Base-by-base conservation (phyloP, 2,888 invertebrate genomes). In the Campoplex nolae region DNA sequence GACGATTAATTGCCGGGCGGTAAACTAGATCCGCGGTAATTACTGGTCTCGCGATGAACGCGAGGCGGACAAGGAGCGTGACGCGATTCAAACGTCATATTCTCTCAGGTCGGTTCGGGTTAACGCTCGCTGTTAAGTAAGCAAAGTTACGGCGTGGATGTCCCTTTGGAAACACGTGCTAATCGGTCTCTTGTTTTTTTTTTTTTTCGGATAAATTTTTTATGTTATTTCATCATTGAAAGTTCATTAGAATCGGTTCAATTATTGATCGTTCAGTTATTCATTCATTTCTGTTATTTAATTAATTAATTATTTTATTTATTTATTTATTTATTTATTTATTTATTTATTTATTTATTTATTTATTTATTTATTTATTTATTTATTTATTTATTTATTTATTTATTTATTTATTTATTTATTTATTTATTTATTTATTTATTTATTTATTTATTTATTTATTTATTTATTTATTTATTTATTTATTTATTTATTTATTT, bases 21-120 rank as follows among this genome's bases (percentile, higher is more conserved):
- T 85, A 88, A 90, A 90, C 88, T 88, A 89, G 89, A 86, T 84
- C 83, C 83, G 86, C 84, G 86, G 89, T 88, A 85, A 89, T 89
- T 86, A 82, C 70, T 76, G 86, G 86, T 56, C 82, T 83, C 83
- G 23, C 88, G 85, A 79, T 83, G 87, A 83, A 73, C 83, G 76
- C 84, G 87, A 86, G 88, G 85, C 84, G 87, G 79, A 78, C 74
- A 73, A 83, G 83, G 54, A 74, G 78, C 83, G 87, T 88, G 84
- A 75, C 80, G 68, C 70, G 79, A 58, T 23, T 35, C 62, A 58
- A 76, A 78, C 77, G 83, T 42, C 62, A 58, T 76, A 77, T 74
- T 23, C 23, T 23, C 81, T 42, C 86, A 81, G 84, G 77, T 86
- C 77, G 81, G 68, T 74, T 73, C 67, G 79, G 86, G 83, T 86